Conservation (phyloP, 2,113 vertebrate species). For the Myiopsitta monachus region DNA sequence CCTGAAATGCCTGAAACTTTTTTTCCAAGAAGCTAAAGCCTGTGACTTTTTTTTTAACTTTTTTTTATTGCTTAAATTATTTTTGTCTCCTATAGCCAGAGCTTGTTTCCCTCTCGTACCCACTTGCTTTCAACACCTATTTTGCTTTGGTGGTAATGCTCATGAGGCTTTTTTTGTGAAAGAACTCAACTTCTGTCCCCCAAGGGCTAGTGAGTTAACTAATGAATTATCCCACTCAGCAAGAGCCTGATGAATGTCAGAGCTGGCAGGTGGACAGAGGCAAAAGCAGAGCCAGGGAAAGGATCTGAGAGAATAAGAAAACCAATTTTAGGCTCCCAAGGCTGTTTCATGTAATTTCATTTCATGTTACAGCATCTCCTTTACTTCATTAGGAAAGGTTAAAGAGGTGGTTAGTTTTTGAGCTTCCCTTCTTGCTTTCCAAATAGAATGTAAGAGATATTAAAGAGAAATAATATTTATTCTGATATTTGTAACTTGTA, state of each 20-base stretch:
- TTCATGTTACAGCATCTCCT: neutral
- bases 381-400: neutral
- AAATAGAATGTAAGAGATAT: neutral
- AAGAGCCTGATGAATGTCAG: neutral
- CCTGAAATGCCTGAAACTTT: neutral
- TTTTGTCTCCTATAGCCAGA: neutral
- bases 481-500: neutral
- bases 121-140: neutral
- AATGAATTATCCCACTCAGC: slow-evolving; percentile 9
- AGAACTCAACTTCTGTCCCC: neutral
- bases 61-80: neutral
- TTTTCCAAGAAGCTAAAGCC: neutral
- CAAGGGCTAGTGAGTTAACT: neutral
- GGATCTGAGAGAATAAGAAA: neutral
- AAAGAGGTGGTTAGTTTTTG: neutral
- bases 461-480: neutral
- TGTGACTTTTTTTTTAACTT: neutral
- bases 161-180: neutral
- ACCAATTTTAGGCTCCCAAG: neutral
- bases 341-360: neutral
- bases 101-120: neutral
- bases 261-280: neutral
- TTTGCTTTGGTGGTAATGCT: neutral
- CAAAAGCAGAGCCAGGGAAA: neutral
- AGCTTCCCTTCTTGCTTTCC: neutral